Base-by-base conservation (phyloP, 1,140 invertebrate species). In the Sitophilus oryzae region DNA sequence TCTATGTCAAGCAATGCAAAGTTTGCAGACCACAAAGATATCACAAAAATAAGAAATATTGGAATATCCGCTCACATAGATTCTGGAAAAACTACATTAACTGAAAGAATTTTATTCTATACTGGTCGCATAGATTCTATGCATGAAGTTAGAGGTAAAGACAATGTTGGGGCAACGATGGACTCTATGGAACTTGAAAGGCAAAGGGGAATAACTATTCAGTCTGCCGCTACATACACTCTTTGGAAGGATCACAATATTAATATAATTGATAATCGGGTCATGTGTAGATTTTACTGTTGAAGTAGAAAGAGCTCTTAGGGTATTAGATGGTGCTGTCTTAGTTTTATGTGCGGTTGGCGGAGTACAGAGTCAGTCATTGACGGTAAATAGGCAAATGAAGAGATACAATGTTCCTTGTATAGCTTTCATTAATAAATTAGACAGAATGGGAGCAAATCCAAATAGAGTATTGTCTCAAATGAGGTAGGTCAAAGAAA, bases 21-120 rank as follows among this genome's bases (percentile, higher is more conserved):
- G 76, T 82, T 78, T 74, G 77, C 84, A 1, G 84, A 86, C 68
- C 86, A 88, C 62, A 88, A 85, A 70, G 68, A 79, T 3, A 73
- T 94, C 53, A 87, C 91, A 64, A 88, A 82, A 67, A 92, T 98
- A 52, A 75, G 96, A 59, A 99, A 99, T 73, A 98, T 98, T 68
- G 97, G 97, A 59, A 98, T 99, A 66, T 99, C 96, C 1, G 97
- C 97, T 43, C 97, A 99, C 69, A 99, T 99, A 68, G 97, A 99
- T 76, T 98, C 94, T 43, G 97, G 97, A 0, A 99, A 99, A 77
- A 99, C 97, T 9, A 99, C 97, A 9, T 76, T 99, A 15, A 99
- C 97, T 3, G 97, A 99, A 77, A 77, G 97, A 71, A 93, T 99
- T 67, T 75, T 99, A 18, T 99, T 86, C 75, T 99, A 99, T 67